Conservation (phyloP, 2,113 vertebrate species). For the Gopherus evgoodei region DNA sequence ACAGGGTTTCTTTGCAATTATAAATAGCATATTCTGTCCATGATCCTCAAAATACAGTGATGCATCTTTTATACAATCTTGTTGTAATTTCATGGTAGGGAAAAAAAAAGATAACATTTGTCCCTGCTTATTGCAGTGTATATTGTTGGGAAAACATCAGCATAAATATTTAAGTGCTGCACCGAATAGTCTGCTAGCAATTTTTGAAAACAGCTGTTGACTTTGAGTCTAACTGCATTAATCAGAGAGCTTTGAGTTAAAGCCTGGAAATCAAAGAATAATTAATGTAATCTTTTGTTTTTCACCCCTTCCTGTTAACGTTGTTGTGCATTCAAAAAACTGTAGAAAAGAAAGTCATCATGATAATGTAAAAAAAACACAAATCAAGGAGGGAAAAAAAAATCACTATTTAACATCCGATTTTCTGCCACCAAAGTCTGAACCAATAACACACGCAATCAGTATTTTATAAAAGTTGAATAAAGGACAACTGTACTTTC, state of each 20-base stretch:
- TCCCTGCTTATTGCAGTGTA: not conserved
- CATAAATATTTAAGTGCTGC: not conserved
- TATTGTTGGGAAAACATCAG: slow-evolving; percentile 13
- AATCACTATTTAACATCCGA: not conserved
- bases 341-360: not conserved
- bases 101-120: not conserved
- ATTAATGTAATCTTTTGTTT: not conserved
- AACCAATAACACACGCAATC: not conserved
- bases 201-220: not conserved
- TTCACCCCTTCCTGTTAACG: not conserved
- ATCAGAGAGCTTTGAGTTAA: not conserved
- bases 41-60: not conserved
- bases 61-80: not conserved
- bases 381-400: not conserved
- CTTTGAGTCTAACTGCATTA: not conserved
- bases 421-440: not conserved
- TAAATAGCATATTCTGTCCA: not conserved
- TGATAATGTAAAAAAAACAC: not conserved
- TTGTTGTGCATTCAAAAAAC: not conserved
- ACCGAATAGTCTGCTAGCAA: not conserved
- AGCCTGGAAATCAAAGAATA: not conserved
- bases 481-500: not conserved
- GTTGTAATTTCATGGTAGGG: not conserved
- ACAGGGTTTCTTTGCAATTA: not conserved
- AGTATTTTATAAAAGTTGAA: not conserved